Evolutionary conservation across 2,797 vertebrate genomes (phyloP), one percentile per base, ranked within the genome.

Genomic region (Darevskia mixta): DNA sequence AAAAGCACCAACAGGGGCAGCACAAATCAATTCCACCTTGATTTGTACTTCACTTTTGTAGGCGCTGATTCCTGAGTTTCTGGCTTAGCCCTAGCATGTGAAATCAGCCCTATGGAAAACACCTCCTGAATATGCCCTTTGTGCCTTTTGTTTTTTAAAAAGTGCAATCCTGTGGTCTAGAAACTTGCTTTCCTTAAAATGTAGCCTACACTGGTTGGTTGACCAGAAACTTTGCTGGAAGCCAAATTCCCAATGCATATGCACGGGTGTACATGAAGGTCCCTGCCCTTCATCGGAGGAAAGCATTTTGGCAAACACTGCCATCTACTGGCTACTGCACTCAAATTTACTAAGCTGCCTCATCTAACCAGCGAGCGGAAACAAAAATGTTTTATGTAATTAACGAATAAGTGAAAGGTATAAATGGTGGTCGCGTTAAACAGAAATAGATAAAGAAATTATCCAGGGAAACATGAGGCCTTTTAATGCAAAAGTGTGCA

Each of bases 321-420:
- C 96, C 97, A 96, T 97, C 97, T 97, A 94, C 97, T 97, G 97
- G 96, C 43, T 92, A 96, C 25, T 89, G 81, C 80, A 87, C 93
- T 82, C 55, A 41, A 81, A 90, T 88, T 91, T 79, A 66, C 79
- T 43, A 89, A 82, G n/a, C 55, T 3, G 79, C 83, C 86, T 91
- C 82, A 3, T 85, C 89, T 91, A 86, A 85, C 86, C 87, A 93
- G 89, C 89, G 55, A 89, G 76, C 32, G 75, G 83, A 55, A 1
- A 78, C 86, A 87, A 81, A 82, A 92, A 87, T n/a, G 82, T 8
- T 85, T 58, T 41, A 9, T 10, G 84, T 58, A 86, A 94, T 88
- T 90, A 94, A 90, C 64, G 90, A 80, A 75, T 91, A 91, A 73
- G 86, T 38, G 86, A 66, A 17, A 81, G 8, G 61, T 66, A 83